A percentile compares a stretch with the other conserved stretches of the same genome.
phyloP scores from a whole-genome alignment of 2,797 vertebrate genomes.

The Platyrinchus mystaceus region DNA sequence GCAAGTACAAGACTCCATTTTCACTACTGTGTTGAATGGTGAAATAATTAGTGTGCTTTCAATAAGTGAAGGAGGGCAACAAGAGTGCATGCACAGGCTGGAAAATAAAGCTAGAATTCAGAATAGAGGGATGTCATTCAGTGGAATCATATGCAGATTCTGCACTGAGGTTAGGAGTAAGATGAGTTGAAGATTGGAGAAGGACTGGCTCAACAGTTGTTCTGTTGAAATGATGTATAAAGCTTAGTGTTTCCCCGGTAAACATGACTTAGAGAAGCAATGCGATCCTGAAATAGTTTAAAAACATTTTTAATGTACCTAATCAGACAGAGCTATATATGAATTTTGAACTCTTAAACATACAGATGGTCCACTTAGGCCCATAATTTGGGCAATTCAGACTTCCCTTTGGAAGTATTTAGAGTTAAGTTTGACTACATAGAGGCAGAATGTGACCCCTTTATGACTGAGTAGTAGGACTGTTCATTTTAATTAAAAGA shows the following conservation, averaged over 20 bases:
- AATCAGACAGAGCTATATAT: not conserved
- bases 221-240: not conserved
- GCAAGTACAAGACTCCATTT: not conserved
- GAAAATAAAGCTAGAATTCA: not conserved
- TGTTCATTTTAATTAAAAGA: not conserved
- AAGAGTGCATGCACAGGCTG: not conserved
- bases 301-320: not conserved
- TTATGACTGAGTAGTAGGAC: not conserved
- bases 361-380: not conserved
- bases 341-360: not conserved
- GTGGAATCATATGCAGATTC: not conserved
- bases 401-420: not conserved
- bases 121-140: not conserved
- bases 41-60: not conserved
- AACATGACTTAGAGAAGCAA: not conserved
- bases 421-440: not conserved
- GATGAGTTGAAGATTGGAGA: not conserved
- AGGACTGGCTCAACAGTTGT: not conserved
- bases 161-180: not conserved
- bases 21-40: not conserved
- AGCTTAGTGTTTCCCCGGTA: not conserved
- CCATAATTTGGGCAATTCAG: not conserved
- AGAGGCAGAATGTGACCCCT: not conserved
- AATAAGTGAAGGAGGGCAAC: not conserved
- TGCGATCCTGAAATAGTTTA: not conserved